Evolutionary conservation across 2,113 vertebrate genomes (phyloP).

Genomic region (Taurulus bubalis): DNA sequence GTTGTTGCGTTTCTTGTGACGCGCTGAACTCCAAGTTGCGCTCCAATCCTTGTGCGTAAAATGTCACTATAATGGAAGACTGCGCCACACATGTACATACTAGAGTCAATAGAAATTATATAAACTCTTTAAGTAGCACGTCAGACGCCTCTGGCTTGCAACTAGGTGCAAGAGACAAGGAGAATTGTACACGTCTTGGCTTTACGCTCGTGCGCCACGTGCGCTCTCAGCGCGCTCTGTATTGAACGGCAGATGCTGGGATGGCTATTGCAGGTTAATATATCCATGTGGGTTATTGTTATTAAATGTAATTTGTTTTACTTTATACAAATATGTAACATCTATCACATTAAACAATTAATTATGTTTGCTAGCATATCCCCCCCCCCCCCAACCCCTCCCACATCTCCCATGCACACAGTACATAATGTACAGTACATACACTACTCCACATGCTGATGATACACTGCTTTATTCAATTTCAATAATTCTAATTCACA

Average conservation of each 20-base stretch:
- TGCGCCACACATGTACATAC: neutral
- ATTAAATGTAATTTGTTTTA: neutral
- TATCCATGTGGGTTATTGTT: neutral
- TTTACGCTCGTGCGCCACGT: neutral
- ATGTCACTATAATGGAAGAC: neutral
- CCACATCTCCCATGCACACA: neutral
- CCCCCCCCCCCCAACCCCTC: neutral
- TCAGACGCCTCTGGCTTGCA: neutral
- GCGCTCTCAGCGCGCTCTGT: neutral
- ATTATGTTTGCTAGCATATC: neutral
- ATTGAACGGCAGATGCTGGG: neutral
- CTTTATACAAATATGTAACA: neutral
- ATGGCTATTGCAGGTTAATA: neutral
- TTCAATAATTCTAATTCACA: neutral
- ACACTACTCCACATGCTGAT: neutral
- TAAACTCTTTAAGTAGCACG: neutral
- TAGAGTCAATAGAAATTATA: neutral
- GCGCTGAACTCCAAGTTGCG: neutral
- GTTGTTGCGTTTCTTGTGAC: neutral
- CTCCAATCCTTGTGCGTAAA: constrained; percentile 50
- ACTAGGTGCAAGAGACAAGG: neutral
- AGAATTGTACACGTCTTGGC: neutral
- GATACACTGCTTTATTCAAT: neutral
- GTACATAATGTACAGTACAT: neutral
- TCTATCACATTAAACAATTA: neutral